Evolutionary conservation across 2,113 vertebrate genomes (phyloP).

Genomic region (Alouatta palliata): DNA sequence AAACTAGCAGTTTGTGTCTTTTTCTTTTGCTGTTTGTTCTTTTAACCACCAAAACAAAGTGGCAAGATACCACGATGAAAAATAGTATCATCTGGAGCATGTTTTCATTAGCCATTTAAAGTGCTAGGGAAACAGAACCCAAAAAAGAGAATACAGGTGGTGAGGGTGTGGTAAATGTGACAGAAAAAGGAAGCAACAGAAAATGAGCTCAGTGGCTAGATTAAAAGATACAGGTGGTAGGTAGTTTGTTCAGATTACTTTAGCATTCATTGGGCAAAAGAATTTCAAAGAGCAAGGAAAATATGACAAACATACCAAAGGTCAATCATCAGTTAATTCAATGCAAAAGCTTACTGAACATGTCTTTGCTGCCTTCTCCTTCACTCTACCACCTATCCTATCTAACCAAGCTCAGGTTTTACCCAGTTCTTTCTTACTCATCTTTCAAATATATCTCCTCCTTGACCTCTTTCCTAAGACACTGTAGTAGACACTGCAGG

Average conservation of each 20-base stretch:
- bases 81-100: conserved; percentile 58
- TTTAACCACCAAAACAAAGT: conserved; percentile 68
- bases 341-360: not conserved
- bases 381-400: not conserved
- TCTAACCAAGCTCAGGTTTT: conserved; percentile 1
- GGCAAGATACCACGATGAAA: conserved; percentile 52
- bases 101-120: conserved; percentile 68
- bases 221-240: conserved; percentile 24
- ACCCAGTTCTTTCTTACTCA: conserved; percentile 29
- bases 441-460: not conserved
- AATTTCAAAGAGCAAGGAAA: conserved; percentile 48
- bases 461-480: not conserved
- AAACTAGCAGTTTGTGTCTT: conserved; percentile 55
- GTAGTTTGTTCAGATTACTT: not conserved
- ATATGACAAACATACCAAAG: not conserved
- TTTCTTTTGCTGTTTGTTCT: conserved; percentile 71
- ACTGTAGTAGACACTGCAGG: not conserved
- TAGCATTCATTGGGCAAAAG: not conserved
- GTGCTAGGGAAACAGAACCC: conserved; percentile 63
- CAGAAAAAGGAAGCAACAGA: conserved; percentile 58
- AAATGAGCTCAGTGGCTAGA: conserved; percentile 5
- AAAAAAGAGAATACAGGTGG: conserved; percentile 26
- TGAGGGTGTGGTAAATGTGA: not conserved
- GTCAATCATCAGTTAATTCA: not conserved
- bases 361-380: not conserved